Evolutionary conservation across 92 coral and sea anemone genomes (phyloP), one percentile per base, ranked within the genome.

Genomic region (Parazoanthus atlanticus): DNA sequence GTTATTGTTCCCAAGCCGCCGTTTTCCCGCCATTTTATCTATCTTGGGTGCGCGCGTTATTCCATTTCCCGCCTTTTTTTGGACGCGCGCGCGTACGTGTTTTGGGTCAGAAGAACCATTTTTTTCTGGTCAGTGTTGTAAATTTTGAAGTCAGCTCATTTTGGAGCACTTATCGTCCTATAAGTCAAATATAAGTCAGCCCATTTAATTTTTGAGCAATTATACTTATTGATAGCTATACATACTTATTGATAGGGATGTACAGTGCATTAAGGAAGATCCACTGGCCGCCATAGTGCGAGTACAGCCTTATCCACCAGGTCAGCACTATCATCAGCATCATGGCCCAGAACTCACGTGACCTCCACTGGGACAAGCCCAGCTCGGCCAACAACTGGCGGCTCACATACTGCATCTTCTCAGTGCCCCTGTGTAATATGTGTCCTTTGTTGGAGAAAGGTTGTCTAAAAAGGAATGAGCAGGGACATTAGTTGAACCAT

Each of bases 301-400:
- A 40, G 86, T 95, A 97, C 78, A 97, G 94, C 74, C 99, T 90
- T 19, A 97, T 87, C 93, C 96, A 97, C 99, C 98, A 97, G 9
- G 99, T 97, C 52, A 97, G 91, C 58, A 95, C 96, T 58, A 97
- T 93, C 92, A 97, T 94, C 82, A 97, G 86, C 89, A 97, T 85
- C 98, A 97, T 97, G 90, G 99, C 99, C 99, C 99, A 97, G 82
- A 95, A 97, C 88, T 97, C 99, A 17, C 99, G 94, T 34, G 99
- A 97, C 74, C 99, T 90, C 99, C 99, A 97, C 74, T 97, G 99
- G 8, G 99, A 97, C 34, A 97, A 97, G 79, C 99, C 99, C 19
- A 97, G 93, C 91, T 97, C 99, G 47, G 99, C 94, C 93, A 95
- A 85, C 67, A 97, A 81, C 71, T 97, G 99, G 85, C 99, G 96